Base-by-base conservation (phyloP, 2,888 invertebrate genomes). In the Aporophyla nigra region DNA sequence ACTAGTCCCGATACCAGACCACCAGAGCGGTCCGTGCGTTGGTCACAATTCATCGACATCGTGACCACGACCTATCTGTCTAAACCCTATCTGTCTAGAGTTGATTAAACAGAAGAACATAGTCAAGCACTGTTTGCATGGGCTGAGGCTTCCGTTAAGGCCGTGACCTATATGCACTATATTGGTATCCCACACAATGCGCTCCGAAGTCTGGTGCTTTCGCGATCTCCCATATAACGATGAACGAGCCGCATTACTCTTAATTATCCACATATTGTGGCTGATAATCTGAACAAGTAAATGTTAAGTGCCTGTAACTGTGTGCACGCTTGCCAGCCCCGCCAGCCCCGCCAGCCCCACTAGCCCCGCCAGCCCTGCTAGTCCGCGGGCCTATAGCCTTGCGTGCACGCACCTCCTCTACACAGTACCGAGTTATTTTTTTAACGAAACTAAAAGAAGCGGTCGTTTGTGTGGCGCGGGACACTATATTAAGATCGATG, bases 401-500 rank as follows among this genome's bases (percentile, higher is more conserved):
- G n/a, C n/a, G 12, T 54, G 54, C n/a, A 54, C n/a, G 54, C n/a
- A 54, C 54, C n/a, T 54, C 12, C n/a, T 54, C 5, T 12, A 12
- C 54, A 12, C 54, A n/a, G 12, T n/a, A 14, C 14, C n/a, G n/a
- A 56, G 5, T n/a, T 56, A n/a, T 54, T 54, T 5, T 56, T 14
- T 66, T 21, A 33, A 19, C 6, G 19, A 19, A 46, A 46, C 5
- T 40, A 40, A 19, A 54, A 43, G 10, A 40, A 40, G 27, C 16
- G 46, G 9, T n/a, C 14, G 33, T 51, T 33, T n/a, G 49, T 49
- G 65, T 49, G 33, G 53, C 19, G 16, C 54, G 71, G 53, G 70
- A 14, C 67, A 16, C 10, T n/a, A 43, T 16, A 71, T 71, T 66
- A 66, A 66, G 71, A 66, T 53, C 21, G 53, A 66, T 71, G 71